Conservation (phyloP, 2,113 vertebrate genomes). For the Leucopsar rothschildi region DNA sequence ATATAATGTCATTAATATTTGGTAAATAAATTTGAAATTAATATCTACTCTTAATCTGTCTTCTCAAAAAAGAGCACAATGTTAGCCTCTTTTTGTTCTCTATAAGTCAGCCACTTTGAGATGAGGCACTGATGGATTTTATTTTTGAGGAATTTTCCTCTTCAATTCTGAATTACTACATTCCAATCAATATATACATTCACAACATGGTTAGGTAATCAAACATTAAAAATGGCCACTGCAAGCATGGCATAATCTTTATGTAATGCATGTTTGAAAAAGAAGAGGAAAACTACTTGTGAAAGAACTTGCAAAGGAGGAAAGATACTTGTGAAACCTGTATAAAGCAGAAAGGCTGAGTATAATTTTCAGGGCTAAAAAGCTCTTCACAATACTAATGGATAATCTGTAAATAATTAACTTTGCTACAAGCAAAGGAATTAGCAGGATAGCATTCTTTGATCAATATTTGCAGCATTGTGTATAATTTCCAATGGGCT, state of each 20-base stretch:
- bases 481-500: not conserved
- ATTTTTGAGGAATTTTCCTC: not conserved
- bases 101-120: not conserved
- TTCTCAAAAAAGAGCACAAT: not conserved
- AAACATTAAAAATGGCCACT: not conserved
- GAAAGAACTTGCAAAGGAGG: not conserved
- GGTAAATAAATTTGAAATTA: not conserved
- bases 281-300: not conserved
- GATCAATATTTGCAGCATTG: not conserved
- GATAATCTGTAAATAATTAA: not conserved
- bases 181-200: not conserved
- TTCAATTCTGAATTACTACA: not conserved
- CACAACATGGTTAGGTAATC: not conserved
- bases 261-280: not conserved
- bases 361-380: not conserved
- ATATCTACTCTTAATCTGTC: not conserved
- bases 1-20: not conserved
- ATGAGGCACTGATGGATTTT: not conserved
- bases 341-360: not conserved
- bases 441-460: not conserved
- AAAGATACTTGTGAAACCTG: not conserved
- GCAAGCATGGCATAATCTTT: not conserved
- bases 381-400: not conserved
- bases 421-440: not conserved
- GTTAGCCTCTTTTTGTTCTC: not conserved